These are phyloP conservation scores for Clamator glandarius DNA, from an alignment of 2,797 vertebrate genomes.

Conservation along the genomic window DNA sequence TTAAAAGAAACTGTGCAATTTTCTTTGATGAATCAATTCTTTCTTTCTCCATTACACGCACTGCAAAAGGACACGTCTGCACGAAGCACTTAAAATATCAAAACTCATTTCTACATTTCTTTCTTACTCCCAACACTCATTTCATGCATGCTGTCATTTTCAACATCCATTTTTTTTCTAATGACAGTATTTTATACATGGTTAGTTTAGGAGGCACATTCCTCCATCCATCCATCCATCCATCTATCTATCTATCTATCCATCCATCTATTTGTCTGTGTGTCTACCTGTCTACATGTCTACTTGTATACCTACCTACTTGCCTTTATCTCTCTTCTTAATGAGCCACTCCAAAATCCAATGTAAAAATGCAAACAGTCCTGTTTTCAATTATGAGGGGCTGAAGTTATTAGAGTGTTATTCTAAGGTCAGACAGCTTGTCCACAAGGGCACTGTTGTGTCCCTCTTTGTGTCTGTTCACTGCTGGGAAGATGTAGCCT, in stretches of 20 bases:
- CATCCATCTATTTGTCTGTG: not conserved
- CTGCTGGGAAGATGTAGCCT: not conserved
- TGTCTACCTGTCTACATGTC: no score
- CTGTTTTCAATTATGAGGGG: not conserved
- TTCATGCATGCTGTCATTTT: not conserved
- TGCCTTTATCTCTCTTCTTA: not conserved
- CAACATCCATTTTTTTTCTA: not conserved
- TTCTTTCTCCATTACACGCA: not conserved
- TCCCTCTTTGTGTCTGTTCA: not conserved
- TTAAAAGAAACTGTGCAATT: not conserved
- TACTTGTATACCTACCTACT: no score
- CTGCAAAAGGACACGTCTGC: not conserved
- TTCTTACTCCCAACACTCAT: not conserved
- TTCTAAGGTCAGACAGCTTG: not conserved
- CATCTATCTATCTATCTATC: not conserved
- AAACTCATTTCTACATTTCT: not conserved
- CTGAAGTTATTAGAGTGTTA: rapidly evolving
- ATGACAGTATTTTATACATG: not conserved
- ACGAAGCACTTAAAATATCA: not conserved
- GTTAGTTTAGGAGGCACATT: not conserved
- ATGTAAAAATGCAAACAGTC: not conserved
- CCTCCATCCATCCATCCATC: rapidly evolving
- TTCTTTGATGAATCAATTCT: not conserved
- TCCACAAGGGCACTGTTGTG: not conserved
- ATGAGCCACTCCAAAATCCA: not conserved